A percentile compares a stretch with the other conserved stretches of the same genome.
Conservation (phyloP, 2,797 vertebrate species). For the Scolopax rusticola region DNA sequence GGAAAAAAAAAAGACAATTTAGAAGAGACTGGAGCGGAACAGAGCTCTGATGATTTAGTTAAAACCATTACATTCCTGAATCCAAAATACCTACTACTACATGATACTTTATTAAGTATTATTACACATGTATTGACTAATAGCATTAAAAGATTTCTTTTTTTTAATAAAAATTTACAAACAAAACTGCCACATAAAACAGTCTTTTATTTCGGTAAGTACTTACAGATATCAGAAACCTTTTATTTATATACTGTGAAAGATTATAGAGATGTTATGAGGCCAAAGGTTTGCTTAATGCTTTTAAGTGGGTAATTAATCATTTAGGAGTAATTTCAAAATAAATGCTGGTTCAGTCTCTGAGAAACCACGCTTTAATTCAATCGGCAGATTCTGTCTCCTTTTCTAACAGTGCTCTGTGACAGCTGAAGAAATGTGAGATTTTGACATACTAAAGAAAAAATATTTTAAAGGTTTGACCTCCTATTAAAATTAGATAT, state of each 20-base stretch:
- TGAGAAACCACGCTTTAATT: background rate
- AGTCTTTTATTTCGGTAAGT: constrained; percentile 47
- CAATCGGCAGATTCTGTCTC: background rate
- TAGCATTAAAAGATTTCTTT: constrained; percentile 68
- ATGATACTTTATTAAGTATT: constrained; percentile 77
- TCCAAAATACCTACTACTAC: constrained; percentile 54
- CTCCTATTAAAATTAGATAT: background rate
- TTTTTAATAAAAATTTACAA: constrained; percentile 80
- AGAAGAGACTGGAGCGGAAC: constrained; percentile 40
- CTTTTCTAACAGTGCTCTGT: background rate
- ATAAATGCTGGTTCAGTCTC: background rate
- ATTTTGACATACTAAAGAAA: background rate
- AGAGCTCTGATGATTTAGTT: constrained; percentile 45
- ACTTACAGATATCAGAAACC: background rate
- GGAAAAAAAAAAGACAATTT: constrained; percentile 31
- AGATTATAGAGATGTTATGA: background rate
- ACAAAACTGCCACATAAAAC: constrained; percentile 12
- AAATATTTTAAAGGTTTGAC: background rate
- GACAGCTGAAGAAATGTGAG: background rate
- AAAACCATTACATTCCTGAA: constrained; percentile 66
- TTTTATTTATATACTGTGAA: background rate
- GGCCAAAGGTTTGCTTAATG: background rate
- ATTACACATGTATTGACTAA: constrained; percentile 75
- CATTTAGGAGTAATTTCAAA: constrained; percentile 2
- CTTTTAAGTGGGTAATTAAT: background rate